A percentile compares a stretch with the other conserved stretches of the same genome.
Evolutionary conservation across 2,888 invertebrate species (phyloP).

Genomic region (Cephus sareptanus): DNA sequence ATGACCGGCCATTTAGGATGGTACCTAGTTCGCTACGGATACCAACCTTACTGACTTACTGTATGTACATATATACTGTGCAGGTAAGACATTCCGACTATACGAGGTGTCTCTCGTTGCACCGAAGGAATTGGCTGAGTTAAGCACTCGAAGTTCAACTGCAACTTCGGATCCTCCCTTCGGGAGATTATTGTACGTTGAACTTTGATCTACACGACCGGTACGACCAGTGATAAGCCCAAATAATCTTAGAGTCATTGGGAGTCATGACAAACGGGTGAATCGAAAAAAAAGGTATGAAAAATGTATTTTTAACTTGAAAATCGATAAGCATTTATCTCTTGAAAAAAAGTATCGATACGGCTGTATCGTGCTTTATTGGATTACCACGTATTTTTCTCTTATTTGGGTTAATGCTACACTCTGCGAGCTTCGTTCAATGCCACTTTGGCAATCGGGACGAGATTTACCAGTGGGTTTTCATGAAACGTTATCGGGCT

Average conservation of each 20-base stretch:
- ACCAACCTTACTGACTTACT: constrained; percentile 19
- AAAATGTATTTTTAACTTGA: neutral
- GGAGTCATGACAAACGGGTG: neutral
- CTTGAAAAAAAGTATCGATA: neutral
- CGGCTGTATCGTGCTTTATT: neutral
- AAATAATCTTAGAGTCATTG: no score
- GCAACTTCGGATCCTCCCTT: neutral
- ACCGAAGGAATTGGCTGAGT: constrained; percentile 47
- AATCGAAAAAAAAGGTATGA: neutral
- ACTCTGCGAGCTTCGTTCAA: neutral
- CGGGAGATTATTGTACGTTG: neutral
- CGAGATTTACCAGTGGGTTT: no score
- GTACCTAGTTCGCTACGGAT: neutral
- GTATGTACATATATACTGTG: constrained; percentile 22
- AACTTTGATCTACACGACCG: neutral
- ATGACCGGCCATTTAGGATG: constrained; percentile 60
- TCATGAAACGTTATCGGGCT: no score
- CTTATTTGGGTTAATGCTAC: neutral
- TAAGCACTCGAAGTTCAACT: neutral
- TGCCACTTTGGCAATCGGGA: neutral
- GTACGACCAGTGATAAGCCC: neutral
- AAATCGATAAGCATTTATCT: neutral
- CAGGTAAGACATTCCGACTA: constrained; percentile 44
- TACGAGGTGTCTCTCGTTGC: constrained; percentile 47
- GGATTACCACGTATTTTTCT: neutral